These are phyloP conservation scores for Protomyctophum bolini DNA, from an alignment of 2,113 vertebrate genomes.

Conservation along the genomic window DNA sequence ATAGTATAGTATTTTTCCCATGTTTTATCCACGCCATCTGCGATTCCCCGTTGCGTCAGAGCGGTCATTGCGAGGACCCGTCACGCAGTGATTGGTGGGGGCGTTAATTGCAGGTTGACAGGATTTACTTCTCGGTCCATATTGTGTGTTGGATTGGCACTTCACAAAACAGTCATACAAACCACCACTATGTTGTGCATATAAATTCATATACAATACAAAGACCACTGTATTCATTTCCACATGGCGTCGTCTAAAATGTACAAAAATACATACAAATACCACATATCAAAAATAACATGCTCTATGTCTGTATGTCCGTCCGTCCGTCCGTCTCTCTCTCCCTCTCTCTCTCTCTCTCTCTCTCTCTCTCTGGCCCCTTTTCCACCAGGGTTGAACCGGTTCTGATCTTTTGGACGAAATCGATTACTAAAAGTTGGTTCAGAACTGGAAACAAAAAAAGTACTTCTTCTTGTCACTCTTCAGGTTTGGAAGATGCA, in stretches of 20 bases:
- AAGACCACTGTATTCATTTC: constrained; percentile 8
- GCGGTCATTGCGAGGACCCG: not conserved
- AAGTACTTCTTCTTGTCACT: too few relatives aligned
- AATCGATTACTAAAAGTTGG: too few relatives aligned
- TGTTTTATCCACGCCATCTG: not conserved
- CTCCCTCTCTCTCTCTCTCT: too few relatives aligned
- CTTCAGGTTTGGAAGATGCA: too few relatives aligned
- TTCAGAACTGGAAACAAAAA: too few relatives aligned
- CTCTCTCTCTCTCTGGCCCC: not conserved
- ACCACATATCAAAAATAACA: constrained; percentile 2
- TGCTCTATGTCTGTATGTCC: too few relatives aligned
- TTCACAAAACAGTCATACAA: constrained; percentile 36
- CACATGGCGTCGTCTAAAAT: constrained; percentile 9
- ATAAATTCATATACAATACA: constrained; percentile 28
- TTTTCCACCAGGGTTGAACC: too few relatives aligned
- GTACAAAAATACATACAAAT: constrained; percentile 49
- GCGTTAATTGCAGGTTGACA: not conserved
- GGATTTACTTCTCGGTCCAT: constrained; percentile 15
- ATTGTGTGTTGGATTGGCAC: constrained; percentile 41
- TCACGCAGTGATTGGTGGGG: not conserved
- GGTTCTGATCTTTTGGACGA: too few relatives aligned
- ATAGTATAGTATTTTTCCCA: too few relatives aligned
- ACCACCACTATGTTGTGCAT: constrained; percentile 10
- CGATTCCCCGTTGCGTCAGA: not conserved
- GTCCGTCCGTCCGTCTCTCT: not conserved